Conservation (phyloP, 2,888 invertebrate species). For the Drosophila quinaria region DNA sequence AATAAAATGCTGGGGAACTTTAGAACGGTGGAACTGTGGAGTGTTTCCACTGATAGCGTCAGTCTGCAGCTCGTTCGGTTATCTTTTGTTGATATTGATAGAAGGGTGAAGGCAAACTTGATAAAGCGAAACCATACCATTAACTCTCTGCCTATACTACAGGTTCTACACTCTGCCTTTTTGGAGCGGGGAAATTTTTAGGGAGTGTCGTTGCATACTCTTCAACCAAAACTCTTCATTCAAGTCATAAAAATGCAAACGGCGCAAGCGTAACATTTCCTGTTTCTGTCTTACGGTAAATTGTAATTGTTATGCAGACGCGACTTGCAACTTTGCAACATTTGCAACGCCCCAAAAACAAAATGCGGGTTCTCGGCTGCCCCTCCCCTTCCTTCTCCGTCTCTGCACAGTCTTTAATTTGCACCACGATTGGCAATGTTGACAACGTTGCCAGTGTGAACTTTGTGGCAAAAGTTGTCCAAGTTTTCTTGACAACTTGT, state of each 20-base stretch:
- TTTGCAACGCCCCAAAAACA: constrained; percentile 59
- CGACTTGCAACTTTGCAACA: constrained; percentile 42
- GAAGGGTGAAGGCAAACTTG: constrained; percentile 9
- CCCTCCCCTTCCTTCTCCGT: background rate
- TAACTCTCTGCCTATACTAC: background rate
- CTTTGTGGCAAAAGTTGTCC: constrained; percentile 48
- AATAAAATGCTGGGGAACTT: constrained; percentile 37
- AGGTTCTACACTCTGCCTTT: background rate
- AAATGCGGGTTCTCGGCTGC: constrained; percentile 44
- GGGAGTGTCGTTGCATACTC: constrained; percentile 50
- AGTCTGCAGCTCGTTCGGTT: constrained; percentile 33
- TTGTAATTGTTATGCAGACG: constrained; percentile 75
- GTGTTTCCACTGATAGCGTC: constrained; percentile 47
- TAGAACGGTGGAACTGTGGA: constrained; percentile 5
- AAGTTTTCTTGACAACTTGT: constrained; percentile 31
- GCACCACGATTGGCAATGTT: constrained; percentile 53
- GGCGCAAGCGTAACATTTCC: constrained; percentile 72
- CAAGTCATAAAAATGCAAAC: constrained; percentile 56
- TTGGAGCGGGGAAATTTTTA: background rate
- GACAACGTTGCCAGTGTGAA: constrained; percentile 59
- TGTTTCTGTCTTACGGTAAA: constrained; percentile 72
- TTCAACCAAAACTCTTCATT: constrained; percentile 8
- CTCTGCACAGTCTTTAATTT: constrained; percentile 46
- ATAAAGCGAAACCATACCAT: constrained; percentile 8
- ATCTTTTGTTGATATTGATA: constrained; percentile 75